Conservation (phyloP, 2,113 vertebrate species). For the Lophura nycthemera region DNA sequence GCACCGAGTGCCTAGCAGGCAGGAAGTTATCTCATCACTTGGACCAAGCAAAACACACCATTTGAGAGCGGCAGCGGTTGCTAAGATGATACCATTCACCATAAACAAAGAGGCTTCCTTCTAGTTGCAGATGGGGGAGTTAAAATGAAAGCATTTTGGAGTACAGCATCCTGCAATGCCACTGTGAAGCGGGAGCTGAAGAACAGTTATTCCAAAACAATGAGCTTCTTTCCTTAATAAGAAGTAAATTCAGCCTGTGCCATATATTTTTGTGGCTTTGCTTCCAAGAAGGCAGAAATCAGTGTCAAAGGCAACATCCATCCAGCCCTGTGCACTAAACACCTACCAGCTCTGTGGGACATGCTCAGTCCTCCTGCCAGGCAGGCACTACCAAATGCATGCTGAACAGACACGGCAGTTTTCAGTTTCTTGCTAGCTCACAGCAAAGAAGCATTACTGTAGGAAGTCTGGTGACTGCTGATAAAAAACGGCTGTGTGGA, state of each 20-base stretch:
- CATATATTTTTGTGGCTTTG: neutral
- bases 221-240: slow-evolving; percentile 19
- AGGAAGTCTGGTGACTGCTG: neutral
- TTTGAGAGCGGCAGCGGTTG: neutral
- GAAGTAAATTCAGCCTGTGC: neutral
- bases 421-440: neutral
- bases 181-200: slow-evolving; percentile 44
- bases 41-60: slow-evolving; percentile 3
- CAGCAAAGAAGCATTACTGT: neutral
- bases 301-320: neutral
- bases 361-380: slow-evolving; percentile 4
- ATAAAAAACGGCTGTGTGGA: neutral
- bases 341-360: slow-evolving; percentile 25
- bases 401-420: neutral
- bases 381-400: neutral
- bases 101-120: neutral
- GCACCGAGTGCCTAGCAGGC: neutral
- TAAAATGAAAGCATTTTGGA: slow-evolving; percentile 14
- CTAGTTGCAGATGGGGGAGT: slow-evolving; percentile 7
- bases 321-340: neutral
- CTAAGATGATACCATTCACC: neutral
- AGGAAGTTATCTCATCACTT: slow-evolving; percentile 35
- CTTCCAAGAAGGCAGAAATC: slow-evolving; percentile 3
- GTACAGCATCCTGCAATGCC: neutral
- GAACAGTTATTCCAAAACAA: neutral